Evolutionary conservation across 1,140 invertebrate species (phyloP).

Genomic region (Oedothorax gibbosus): DNA sequence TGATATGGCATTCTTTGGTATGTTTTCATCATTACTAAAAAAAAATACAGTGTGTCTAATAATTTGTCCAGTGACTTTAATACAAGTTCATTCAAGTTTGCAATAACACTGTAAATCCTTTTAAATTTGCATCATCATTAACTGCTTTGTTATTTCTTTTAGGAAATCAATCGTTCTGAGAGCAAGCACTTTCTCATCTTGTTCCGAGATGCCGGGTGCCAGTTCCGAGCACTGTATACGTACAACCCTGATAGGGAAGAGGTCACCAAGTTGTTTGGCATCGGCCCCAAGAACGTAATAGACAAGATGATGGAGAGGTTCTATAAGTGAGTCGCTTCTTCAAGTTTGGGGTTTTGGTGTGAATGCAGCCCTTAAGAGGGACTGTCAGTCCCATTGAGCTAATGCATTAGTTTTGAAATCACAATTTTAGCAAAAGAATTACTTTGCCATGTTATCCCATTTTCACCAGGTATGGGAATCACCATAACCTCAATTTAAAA

Average conservation of each 20-base stretch:
- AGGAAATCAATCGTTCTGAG: slow-evolving; percentile 91
- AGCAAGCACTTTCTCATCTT: slow-evolving; percentile 98
- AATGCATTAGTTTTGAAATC: too few species aligned
- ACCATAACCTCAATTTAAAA: too few species aligned
- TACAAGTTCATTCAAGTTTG: too few species aligned
- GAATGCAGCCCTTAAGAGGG: too few species aligned
- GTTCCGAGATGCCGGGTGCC: slow-evolving; percentile 96
- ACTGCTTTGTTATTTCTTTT: slow-evolving; percentile 21
- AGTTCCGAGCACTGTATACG: slow-evolving; percentile 96
- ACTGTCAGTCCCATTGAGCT: too few species aligned
- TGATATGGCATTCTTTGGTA: too few species aligned
- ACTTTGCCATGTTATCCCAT: too few species aligned
- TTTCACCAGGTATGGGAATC: too few species aligned
- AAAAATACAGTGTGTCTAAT: too few species aligned
- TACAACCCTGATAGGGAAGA: slow-evolving; percentile 94
- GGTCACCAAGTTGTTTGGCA: slow-evolving; percentile 92
- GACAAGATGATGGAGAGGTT: slow-evolving; percentile 99
- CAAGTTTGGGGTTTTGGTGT: neutral
- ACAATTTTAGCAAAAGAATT: too few species aligned
- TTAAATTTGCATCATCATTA: neutral
- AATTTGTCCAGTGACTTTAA: too few species aligned
- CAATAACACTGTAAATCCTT: neutral
- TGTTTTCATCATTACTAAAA: too few species aligned
- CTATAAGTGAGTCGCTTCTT: slow-evolving; percentile 84
- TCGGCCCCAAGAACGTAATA: slow-evolving; percentile 93